Evolutionary conservation across 2,113 vertebrate species (phyloP).

Genomic region (Oryzias curvinotus): DNA sequence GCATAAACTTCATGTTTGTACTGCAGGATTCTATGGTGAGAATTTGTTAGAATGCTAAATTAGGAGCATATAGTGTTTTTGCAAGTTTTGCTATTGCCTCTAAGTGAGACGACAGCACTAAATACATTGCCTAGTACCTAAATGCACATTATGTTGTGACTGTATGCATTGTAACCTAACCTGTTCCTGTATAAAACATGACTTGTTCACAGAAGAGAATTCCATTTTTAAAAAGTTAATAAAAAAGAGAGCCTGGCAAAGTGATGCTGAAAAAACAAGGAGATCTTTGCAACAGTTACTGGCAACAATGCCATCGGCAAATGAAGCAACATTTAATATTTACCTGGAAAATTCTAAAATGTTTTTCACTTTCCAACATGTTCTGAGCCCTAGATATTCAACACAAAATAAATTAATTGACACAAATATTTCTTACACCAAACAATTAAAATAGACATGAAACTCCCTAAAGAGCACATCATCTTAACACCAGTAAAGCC

Average conservation of each 20-base stretch:
- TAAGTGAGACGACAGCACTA: slow-evolving; percentile 8
- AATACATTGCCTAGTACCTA: slow-evolving; percentile 15
- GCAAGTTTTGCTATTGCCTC: slow-evolving; percentile 1
- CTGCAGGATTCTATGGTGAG: not conserved
- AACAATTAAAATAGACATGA: no score
- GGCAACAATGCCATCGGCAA: no score
- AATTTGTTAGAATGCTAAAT: slow-evolving; percentile 3
- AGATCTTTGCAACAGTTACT: slow-evolving; percentile 6
- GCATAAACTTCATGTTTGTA: not conserved
- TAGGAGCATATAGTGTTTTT: slow-evolving; percentile 13
- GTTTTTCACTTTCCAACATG: no score
- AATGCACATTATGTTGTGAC: not conserved
- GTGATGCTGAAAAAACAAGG: slow-evolving; percentile 20
- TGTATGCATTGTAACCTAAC: slow-evolving; percentile 3
- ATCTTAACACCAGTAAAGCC: no score
- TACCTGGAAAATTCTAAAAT: no score
- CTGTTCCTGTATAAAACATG: slow-evolving; percentile 34
- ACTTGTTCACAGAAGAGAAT: slow-evolving; percentile 32
- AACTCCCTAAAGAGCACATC: no score
- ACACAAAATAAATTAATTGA: no score
- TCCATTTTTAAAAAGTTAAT: slow-evolving; percentile 2
- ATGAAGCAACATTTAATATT: no score
- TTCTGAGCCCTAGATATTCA: no score
- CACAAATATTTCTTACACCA: no score
- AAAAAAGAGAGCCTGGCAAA: not conserved